A percentile compares a stretch with the other conserved stretches of the same genome.
Evolutionary conservation across 2,888 invertebrate species (phyloP).

Genomic region (Platycheirus albimanus): DNA sequence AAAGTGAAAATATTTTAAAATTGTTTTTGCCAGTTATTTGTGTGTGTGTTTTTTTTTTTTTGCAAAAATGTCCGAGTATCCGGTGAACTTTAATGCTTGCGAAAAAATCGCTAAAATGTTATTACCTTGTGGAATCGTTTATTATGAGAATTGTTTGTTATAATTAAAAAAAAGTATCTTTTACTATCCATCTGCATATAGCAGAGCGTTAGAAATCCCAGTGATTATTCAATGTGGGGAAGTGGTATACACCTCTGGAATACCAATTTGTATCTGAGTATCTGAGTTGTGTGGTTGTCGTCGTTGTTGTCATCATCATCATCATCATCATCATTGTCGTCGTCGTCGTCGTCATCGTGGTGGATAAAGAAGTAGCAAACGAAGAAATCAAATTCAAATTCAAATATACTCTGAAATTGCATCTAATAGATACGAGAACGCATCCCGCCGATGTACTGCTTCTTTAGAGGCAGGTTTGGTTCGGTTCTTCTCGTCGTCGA

Average conservation of each 20-base stretch:
- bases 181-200: conserved; percentile 5
- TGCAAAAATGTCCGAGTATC: conserved; percentile 16
- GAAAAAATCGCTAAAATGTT: conserved; percentile 33
- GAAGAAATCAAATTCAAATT: conserved; percentile 40
- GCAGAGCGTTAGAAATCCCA: conserved; percentile 12
- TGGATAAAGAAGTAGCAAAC: conserved; percentile 11
- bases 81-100: conserved; percentile 7
- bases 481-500: conserved; percentile 7
- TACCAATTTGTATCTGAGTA: conserved; percentile 36
- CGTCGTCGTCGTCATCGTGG: conserved; percentile 19
- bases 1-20: conserved; percentile 24
- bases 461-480: conserved; percentile 5
- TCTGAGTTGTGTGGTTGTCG: conserved; percentile 21
- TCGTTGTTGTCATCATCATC: neutral
- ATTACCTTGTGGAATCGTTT: conserved; percentile 18
- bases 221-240: conserved; percentile 38
- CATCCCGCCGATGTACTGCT: conserved; percentile 24
- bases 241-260: conserved; percentile 43
- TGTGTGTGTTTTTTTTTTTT: neutral
- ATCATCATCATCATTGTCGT: conserved; percentile 11
- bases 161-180: conserved; percentile 26
- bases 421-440: conserved; percentile 43
- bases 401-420: conserved; percentile 5
- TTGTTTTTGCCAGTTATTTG: conserved; percentile 12
- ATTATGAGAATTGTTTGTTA: conserved; percentile 42